phyloP scores from a whole-genome alignment of 2,113 vertebrate genomes.

The Lampris megalopsis region DNA sequence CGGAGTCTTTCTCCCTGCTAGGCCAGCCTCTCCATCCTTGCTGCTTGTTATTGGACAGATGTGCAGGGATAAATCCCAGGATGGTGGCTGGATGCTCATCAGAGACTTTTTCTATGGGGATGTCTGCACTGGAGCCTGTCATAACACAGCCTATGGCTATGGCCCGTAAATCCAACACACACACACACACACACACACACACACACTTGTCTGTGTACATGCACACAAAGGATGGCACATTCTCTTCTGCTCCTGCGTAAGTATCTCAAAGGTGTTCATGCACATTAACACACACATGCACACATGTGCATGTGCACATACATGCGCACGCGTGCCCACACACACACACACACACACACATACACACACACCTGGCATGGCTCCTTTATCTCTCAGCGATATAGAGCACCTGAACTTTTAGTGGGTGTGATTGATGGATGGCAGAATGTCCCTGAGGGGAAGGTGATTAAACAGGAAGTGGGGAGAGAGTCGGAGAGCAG shows the following conservation, averaged over 20 bases:
- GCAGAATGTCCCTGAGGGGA: constrained; percentile 63
- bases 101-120: constrained; percentile 6
- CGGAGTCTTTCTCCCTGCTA: not conserved
- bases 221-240: too few species aligned
- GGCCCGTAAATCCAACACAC: constrained; percentile 15
- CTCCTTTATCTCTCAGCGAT: constrained; percentile 58
- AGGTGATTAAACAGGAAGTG: constrained; percentile 77
- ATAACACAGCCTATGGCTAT: constrained; percentile 37
- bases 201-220: not conserved
- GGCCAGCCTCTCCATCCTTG: not conserved
- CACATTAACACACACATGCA: not conserved
- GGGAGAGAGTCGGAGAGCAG: constrained; percentile 61
- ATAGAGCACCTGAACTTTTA: constrained; percentile 71
- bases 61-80: not conserved
- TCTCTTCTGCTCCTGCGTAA: too few species aligned
- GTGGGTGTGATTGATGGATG: constrained; percentile 69
- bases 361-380: constrained; percentile 37
- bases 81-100: not conserved
- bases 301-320: not conserved
- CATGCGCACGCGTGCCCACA: not conserved
- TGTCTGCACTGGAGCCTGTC: constrained; percentile 23
- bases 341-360: constrained; percentile 17
- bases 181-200: constrained; percentile 10
- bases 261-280: not conserved
- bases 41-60: not conserved